Evolutionary conservation across 1,140 invertebrate species (phyloP), one percentile per base, ranked within the genome.

Genomic region (Panagrolaimus sp.): DNA sequence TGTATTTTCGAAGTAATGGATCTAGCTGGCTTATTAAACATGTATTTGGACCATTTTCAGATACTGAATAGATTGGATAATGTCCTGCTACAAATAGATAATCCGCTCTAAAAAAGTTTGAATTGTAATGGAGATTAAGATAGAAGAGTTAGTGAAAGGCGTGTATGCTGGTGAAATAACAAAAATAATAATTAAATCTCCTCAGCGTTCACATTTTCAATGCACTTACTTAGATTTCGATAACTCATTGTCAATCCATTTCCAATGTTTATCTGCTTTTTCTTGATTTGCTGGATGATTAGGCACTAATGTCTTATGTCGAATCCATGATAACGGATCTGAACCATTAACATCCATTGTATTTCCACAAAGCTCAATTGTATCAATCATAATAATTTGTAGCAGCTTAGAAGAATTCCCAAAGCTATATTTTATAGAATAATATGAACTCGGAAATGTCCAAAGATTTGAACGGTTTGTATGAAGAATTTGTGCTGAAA

Each of bases 51-150:
- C 86, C 86, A 74, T 87, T 86, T 38, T 83, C 79, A 31, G 78
- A 84, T 9, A 85, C 78, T 16, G 86, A 87, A 75, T 85, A 85
- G 8, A 87, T 83, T n/a, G 86, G 86, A 73, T 84, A 86, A 74
- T 86, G 86, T 9, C 86, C 86, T 66, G 79, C 82, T 8, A 86
- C 85, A 63, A 86, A 75, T 9, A 86, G 63, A 69, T 86, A 87
- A 23, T 83, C 78, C n/a, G 85, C 84, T 16, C 84, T 86, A 75
- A 51, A 78, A 77, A 2, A 11, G 11, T 57, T 31, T 2, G 11
- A n/a, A n/a, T n/a, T 4, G 4, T 11, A 16, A 11, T 57, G n/a
- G n/a, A n/a, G n/a, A n/a, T n/a, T n/a, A n/a, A n/a, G n/a, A n/a
- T n/a, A n/a, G n/a, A n/a, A n/a, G n/a, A n/a, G n/a, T n/a, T n/a